Evolutionary conservation across 2,888 invertebrate genomes (phyloP), one percentile per base, ranked within the genome.

Genomic region (Acronicta aceris): DNA sequence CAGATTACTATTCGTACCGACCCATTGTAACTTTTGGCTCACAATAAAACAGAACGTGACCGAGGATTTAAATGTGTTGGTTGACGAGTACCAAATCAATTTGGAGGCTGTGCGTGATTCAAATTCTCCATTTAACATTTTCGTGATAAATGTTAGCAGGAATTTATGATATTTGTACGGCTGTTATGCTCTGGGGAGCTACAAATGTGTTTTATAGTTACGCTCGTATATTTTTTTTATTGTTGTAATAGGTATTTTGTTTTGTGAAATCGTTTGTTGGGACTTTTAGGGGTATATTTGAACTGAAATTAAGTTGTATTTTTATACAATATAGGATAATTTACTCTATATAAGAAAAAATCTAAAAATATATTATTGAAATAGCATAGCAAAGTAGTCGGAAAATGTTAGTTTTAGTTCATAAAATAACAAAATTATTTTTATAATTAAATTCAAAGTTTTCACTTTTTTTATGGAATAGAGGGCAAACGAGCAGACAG

Each of bases 11-110:
- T 78, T 78, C 86, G 81, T 76, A 75, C 72, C 76, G 68, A 76
- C 77, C 79, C 81, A 86, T 89, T 90, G 89, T 91, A 91, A 91
- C 91, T 90, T 91, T 88, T 87, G 86, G 86, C 87, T 87, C 88
- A 90, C 90, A 90, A 91, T 92, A 92, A 92, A 91, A 83, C 75
- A 69, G 83, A 59, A 90, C 93, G 93, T 93, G 93, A 89, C 88
- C 78, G 54, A 84, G 83, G 81, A 81, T 82, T 86, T 89, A 91
- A 92, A 93, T 91, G 87, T 76, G 81, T 78, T 82, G 82, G 85
- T 89, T 90, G 84, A 81, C 79, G 81, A 68, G 78, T 81, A 88
- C 85, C 87, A 88, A 91, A 90, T 91, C 91, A 92, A 91, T 92
- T 91, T 90, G 84, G 83, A 77, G 74, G 74, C 71, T 71, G 83